These are phyloP conservation scores for Syritta pipiens DNA, from an alignment of 2,888 invertebrate species.

Conservation along the genomic window DNA sequence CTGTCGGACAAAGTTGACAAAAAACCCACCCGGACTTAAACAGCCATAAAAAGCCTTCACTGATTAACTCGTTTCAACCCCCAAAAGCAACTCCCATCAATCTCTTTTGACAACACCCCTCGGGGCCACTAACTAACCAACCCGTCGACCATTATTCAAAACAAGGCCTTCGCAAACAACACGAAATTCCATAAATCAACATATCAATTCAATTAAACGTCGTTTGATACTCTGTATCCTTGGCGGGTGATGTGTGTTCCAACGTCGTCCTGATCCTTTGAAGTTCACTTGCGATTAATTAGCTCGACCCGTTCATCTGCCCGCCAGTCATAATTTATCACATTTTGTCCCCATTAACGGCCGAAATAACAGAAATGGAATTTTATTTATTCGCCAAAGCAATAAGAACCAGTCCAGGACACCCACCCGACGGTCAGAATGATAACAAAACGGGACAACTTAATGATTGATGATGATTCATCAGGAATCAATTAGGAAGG, in stretches of 20 bases:
- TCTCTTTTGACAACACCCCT: conserved; percentile 1
- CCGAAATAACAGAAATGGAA: conserved; percentile 8
- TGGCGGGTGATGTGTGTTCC: too few relatives aligned
- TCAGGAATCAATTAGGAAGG: conserved; percentile 59
- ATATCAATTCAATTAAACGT: conserved; percentile 39
- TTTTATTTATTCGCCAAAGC: conserved; percentile 9
- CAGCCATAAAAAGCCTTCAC: too few relatives aligned
- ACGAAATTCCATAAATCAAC: conserved; percentile 48
- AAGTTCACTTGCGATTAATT: conserved; percentile 28
- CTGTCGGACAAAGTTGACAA: too few relatives aligned
- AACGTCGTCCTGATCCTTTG: neutral
- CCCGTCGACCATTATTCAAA: conserved; percentile 13
- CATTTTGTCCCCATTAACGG: conserved; percentile 22
- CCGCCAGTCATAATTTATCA: neutral
- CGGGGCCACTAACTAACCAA: neutral
- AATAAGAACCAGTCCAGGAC: neutral
- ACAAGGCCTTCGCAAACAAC: conserved; percentile 22
- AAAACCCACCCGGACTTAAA: too few relatives aligned
- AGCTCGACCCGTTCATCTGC: neutral
- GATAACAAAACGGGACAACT: conserved; percentile 43
- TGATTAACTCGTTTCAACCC: neutral
- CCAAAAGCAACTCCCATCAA: neutral
- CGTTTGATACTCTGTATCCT: conserved; percentile 11
- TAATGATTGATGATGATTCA: conserved; percentile 65
- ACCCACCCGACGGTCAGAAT: conserved; percentile 1